Conservation (phyloP, 2,888 invertebrate genomes). For the Euphydryas editha region DNA sequence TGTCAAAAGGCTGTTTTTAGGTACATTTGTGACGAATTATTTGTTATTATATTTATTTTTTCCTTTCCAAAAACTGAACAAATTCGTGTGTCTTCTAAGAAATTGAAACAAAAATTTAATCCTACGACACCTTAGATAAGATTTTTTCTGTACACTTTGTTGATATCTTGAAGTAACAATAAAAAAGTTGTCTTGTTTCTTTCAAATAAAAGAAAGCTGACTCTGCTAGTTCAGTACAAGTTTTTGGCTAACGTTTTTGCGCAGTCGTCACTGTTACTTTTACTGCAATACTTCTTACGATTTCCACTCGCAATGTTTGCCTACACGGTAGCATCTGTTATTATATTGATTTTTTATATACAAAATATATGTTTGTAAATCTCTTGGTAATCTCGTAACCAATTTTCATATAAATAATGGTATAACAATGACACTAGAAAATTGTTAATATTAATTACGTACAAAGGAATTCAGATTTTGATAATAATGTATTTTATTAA, state of each 20-base stretch:
- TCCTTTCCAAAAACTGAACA: too few species aligned
- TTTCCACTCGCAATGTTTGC: not conserved
- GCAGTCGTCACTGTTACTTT: not conserved
- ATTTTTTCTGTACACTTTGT: not conserved
- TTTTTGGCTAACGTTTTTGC: conserved; percentile 1
- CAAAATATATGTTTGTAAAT: too few species aligned
- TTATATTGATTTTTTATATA: too few species aligned
- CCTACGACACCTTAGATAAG: not conserved
- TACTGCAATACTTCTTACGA: not conserved
- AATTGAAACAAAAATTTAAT: not conserved
- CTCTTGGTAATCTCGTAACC: too few species aligned
- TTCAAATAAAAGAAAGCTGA: conserved; percentile 2
- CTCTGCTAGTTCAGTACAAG: not conserved
- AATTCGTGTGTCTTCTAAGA: not conserved
- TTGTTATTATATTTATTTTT: too few species aligned
- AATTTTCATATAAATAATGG: too few species aligned
- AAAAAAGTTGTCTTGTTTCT: not conserved
- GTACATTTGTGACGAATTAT: not conserved
- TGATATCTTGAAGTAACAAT: not conserved
- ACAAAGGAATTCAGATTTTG: too few species aligned
- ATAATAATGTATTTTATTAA: too few species aligned
- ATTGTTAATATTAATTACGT: too few species aligned
- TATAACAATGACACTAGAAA: too few species aligned
- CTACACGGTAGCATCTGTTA: not conserved
- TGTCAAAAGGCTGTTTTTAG: not conserved